Conservation (phyloP, 2,113 vertebrate species). For the Xiphophorus hellerii region DNA sequence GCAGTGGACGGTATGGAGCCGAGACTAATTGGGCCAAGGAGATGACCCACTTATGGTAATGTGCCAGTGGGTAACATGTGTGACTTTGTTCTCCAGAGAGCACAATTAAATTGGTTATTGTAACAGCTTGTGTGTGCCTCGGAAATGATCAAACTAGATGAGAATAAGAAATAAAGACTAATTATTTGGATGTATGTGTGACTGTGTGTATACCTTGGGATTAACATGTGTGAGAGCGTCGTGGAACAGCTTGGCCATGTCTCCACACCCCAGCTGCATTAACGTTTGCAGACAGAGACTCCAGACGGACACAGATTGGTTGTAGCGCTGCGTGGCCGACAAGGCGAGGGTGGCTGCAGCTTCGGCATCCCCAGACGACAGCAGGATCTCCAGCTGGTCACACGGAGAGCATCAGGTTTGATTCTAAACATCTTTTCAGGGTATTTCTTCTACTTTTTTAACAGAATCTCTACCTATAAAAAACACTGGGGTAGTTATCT, state of each 20-base stretch:
- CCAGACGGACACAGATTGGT: slow-evolving; percentile 83
- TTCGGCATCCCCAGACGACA: slow-evolving; percentile 68
- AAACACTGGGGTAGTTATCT: background rate
- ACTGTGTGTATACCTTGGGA: slow-evolving; percentile 80
- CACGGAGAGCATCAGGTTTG: slow-evolving; percentile 4
- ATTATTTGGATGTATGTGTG: slow-evolving; percentile 3
- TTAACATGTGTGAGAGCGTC: slow-evolving; percentile 83
- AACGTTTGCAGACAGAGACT: slow-evolving; percentile 83
- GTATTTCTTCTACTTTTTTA: background rate
- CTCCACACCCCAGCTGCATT: slow-evolving; percentile 74
- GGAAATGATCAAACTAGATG: background rate
- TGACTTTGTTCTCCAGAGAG: slow-evolving; percentile 17
- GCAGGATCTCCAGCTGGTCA: slow-evolving; percentile 75
- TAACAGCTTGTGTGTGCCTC: background rate
- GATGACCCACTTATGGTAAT: slow-evolving; percentile 62
- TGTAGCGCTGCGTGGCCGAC: slow-evolving; percentile 77
- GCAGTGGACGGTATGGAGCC: slow-evolving; percentile 31
- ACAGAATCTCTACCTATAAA: background rate
- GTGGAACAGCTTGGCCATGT: slow-evolving; percentile 80
- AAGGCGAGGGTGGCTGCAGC: slow-evolving; percentile 80
- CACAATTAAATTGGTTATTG: slow-evolving; percentile 2
- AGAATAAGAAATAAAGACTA: background rate
- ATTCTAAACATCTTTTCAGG: background rate
- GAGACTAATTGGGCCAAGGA: slow-evolving; percentile 68
- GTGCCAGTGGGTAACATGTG: slow-evolving; percentile 2